phyloP scores from a whole-genome alignment of 2,888 invertebrate species.

The Euclidia mi region DNA sequence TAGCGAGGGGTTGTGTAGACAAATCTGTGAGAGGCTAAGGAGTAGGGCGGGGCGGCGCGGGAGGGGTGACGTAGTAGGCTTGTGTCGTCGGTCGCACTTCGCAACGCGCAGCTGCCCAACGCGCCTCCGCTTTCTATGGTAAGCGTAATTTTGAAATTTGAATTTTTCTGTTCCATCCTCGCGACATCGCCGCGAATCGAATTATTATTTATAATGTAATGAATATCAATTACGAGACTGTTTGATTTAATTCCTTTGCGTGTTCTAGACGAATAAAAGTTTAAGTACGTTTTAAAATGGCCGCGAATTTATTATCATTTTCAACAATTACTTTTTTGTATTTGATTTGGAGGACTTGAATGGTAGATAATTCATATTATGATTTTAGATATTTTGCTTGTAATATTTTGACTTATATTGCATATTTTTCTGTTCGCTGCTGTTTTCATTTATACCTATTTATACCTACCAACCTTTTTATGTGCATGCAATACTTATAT shows the following conservation, averaged over 20 bases:
- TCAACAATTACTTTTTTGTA: slow-evolving; percentile 3
- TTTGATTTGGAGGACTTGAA: slow-evolving; percentile 1
- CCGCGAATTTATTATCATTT: slow-evolving; percentile 25
- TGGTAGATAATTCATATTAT: slow-evolving; percentile 15
- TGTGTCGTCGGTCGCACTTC: slow-evolving; percentile 74
- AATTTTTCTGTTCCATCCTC: slow-evolving; percentile 43
- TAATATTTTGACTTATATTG: too few species aligned
- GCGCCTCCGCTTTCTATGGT: slow-evolving; percentile 57
- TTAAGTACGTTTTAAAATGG: slow-evolving; percentile 32
- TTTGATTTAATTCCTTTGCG: slow-evolving; percentile 48
- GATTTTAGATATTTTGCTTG: not conserved
- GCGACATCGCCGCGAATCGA: slow-evolving; percentile 47
- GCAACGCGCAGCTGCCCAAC: slow-evolving; percentile 78
- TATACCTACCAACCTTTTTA: too few species aligned
- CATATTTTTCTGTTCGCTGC: too few species aligned
- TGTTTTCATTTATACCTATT: too few species aligned
- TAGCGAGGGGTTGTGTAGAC: slow-evolving; percentile 73
- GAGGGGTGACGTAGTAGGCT: slow-evolving; percentile 71
- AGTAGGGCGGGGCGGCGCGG: slow-evolving; percentile 65
- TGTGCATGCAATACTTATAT: not conserved
- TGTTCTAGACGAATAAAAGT: slow-evolving; percentile 30
- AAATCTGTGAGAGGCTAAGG: slow-evolving; percentile 73
- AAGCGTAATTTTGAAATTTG: slow-evolving; percentile 51
- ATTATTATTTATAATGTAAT: slow-evolving; percentile 35
- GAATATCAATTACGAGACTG: slow-evolving; percentile 40